Conservation (phyloP, 1,140 invertebrate genomes). For the Leptinotarsa lineolata region DNA sequence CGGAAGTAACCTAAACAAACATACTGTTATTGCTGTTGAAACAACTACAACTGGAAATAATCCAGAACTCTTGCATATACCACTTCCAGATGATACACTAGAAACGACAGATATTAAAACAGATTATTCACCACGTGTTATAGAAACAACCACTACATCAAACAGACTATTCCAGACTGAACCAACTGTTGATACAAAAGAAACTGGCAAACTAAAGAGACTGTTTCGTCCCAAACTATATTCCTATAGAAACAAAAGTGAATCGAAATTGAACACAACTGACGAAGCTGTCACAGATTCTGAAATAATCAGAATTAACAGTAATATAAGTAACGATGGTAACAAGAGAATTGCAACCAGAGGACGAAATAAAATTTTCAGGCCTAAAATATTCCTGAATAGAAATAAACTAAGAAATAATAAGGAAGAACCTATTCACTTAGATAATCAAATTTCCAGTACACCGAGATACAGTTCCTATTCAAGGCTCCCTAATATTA, state of each 20-base stretch:
- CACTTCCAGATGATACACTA: too few species aligned
- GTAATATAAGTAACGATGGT: neutral
- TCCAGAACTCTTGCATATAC: neutral
- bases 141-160: slow-evolving; percentile 6
- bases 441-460: neutral
- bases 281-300: neutral
- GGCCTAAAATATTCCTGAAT: neutral
- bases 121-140: neutral
- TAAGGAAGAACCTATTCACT: neutral
- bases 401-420: neutral
- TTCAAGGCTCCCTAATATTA: slow-evolving; percentile 2
- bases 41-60: slow-evolving; percentile 8
- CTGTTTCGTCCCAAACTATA: neutral
- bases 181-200: neutral
- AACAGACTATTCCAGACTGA: neutral
- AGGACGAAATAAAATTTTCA: slow-evolving; percentile 13
- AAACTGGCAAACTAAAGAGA: neutral
- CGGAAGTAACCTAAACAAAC: neutral
- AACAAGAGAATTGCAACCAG: neutral
- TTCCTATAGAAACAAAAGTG: neutral
- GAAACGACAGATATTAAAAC: too few species aligned
- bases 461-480: neutral
- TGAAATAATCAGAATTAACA: neutral
- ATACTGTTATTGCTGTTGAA: slow-evolving; percentile 10
- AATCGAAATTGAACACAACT: neutral